Percentiles rank a stretch among this genome's conserved stretches.
phyloP scores from a whole-genome alignment of 2,888 invertebrate species.

The Hypomecis punctinalis region DNA sequence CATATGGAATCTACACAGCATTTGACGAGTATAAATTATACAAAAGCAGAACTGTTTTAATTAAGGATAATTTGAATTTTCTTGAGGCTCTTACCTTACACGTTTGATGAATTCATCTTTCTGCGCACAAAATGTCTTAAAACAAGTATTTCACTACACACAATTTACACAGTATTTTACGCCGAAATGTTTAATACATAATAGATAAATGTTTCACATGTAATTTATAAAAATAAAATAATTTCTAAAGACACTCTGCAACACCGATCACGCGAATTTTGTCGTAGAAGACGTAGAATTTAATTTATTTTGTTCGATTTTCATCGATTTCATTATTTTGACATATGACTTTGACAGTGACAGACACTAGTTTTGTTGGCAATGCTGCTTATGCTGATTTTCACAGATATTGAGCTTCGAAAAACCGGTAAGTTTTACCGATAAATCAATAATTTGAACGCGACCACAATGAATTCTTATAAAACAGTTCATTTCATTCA shows the following conservation, averaged over 20 bases:
- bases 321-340: constrained; percentile 1
- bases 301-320: constrained; percentile 1
- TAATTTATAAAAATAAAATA: constrained; percentile 14
- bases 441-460: neutral
- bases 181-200: neutral
- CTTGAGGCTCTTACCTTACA: constrained; percentile 21
- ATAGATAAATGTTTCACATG: neutral
- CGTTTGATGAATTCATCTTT: constrained; percentile 3
- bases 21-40: constrained; percentile 3
- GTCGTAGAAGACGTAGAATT: neutral
- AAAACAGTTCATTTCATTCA: neutral
- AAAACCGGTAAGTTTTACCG: neutral
- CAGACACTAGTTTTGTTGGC: constrained; percentile 3
- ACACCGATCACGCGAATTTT: constrained; percentile 22
- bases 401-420: too few species aligned
- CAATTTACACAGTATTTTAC: neutral
- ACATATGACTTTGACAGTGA: neutral
- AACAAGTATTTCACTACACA: constrained; percentile 20
- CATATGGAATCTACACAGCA: neutral
- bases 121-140: constrained; percentile 19
- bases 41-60: constrained; percentile 8
- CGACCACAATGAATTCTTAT: neutral
- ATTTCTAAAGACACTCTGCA: constrained; percentile 31
- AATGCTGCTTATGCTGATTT: constrained; percentile 11
- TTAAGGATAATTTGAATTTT: constrained; percentile 7